Conservation (phyloP, 2,113 vertebrate genomes). For the Calypte anna region DNA sequence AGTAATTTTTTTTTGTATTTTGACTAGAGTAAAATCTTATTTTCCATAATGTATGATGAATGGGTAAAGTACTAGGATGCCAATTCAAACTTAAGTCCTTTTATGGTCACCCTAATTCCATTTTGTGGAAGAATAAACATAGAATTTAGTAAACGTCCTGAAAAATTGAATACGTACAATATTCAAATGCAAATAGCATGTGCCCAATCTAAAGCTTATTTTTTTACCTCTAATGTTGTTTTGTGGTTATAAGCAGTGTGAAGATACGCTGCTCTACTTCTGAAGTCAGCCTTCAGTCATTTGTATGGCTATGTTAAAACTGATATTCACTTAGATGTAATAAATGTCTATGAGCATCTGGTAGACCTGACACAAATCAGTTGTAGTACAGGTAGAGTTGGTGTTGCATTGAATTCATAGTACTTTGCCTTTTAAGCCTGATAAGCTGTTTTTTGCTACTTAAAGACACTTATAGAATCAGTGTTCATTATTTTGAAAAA, state of each 20-base stretch:
- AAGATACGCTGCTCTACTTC: neutral
- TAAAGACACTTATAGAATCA: too few species aligned
- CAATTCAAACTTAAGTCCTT: neutral
- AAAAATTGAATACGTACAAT: neutral
- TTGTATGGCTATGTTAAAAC: neutral
- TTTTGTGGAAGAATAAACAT: neutral
- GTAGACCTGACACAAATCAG: neutral
- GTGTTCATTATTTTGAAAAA: too few species aligned
- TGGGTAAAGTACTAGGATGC: neutral
- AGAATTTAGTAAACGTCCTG: neutral
- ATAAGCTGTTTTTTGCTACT: neutral
- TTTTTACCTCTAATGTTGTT: neutral
- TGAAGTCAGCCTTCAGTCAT: neutral
- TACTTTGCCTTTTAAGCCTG: neutral
- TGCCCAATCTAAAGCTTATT: neutral
- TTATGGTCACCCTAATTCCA: neutral
- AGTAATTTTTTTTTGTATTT: neutral
- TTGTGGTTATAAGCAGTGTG: neutral
- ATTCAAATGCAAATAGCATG: neutral
- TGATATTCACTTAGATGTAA: neutral
- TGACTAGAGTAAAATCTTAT: neutral
- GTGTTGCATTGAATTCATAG: neutral
- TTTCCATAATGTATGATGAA: neutral
- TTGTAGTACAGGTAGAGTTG: neutral
- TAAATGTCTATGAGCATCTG: neutral